Base-by-base conservation (phyloP, 37 sponge, comb jelly and placozoan species). In the Axinella damicornis region DNA sequence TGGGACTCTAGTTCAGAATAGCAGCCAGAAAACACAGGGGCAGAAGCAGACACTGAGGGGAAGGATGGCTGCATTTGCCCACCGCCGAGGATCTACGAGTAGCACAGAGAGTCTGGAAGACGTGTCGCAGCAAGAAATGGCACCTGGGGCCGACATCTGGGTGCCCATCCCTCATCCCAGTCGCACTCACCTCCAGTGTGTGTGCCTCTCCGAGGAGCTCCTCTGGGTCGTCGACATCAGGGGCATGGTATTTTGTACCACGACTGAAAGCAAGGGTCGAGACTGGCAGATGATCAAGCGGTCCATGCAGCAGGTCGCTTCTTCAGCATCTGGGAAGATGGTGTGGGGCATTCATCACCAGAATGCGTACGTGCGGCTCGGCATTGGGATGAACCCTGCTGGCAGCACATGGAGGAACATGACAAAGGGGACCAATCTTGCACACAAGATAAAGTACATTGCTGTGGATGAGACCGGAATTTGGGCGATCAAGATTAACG, bases 291-390 rank as follows among this genome's bases (percentile, higher is more conserved):
- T 27, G 2, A 52, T 86, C 61, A 81, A 86, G 65, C 56, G 77
- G 2, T 12, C 54, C 19, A 82, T 91, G 87, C 24, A 65, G 28
- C 78, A 77, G 6, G 52, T 91, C 0, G 59, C 87, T 31, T 77
- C 91, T 58, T 91, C 87, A 0, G 11, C 87, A 13, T 86, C 87
- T 0, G 91, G 91, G 30, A 62, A 73, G 30, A 62, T 86, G 0
- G 83, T 91, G 41, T 91, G 91, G 91, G 86, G 91, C 11, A 61
- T 81, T 19, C 59, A 82, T 65, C 69, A 76, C n/a, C 58, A 56
- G 54, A 72, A 81, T 66, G 83, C 91, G n/a, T 82, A 81, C 32
- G 91, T 77, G 2, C 36, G 91, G 21, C 70, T 60, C 2, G 91
- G 91, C 20, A 82, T 91, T 21, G 87, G 86, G 19, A 61, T 77